These are phyloP conservation scores for Beroe ovata DNA, from an alignment of 37 sponge, comb jelly and placozoan genomes.

Conservation along the genomic window DNA sequence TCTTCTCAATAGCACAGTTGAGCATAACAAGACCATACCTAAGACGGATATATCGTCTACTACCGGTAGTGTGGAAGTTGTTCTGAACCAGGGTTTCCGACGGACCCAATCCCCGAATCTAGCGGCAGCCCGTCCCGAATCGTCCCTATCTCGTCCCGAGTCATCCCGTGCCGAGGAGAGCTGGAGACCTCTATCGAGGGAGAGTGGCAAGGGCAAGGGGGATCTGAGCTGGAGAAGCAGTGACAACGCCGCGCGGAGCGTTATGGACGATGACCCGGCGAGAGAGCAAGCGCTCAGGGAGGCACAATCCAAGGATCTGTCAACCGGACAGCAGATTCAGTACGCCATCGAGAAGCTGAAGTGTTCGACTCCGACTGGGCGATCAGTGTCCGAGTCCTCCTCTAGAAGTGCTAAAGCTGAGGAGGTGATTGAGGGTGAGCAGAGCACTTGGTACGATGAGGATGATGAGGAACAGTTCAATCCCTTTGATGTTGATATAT, in stretches of 20 bases:
- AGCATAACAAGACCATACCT: slow-evolving; percentile 40
- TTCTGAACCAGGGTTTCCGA: slow-evolving; percentile 32
- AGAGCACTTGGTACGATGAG: slow-evolving; percentile 38
- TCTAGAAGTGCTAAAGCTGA: not conserved
- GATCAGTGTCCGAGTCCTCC: not conserved
- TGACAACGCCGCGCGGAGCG: not conserved
- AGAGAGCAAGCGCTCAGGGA: not conserved
- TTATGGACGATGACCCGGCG: slow-evolving; percentile 13
- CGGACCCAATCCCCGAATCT: slow-evolving; percentile 5
- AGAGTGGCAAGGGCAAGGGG: not conserved
- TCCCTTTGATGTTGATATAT: slow-evolving; percentile 18
- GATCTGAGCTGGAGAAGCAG: not conserved
- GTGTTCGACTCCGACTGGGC: not conserved
- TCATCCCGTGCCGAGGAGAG: not conserved
- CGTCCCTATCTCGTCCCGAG: not conserved
- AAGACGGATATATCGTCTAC: slow-evolving; percentile 8
- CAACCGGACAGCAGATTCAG: slow-evolving; percentile 48
- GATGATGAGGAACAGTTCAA: slow-evolving; percentile 35
- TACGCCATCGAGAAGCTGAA: slow-evolving; percentile 56
- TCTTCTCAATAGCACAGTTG: slow-evolving; percentile 1
- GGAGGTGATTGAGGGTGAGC: not conserved
- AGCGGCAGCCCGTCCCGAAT: not conserved
- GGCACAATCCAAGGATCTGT: not conserved
- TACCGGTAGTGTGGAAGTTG: slow-evolving; percentile 47
- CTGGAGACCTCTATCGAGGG: slow-evolving; percentile 17